Evolutionary conservation across 2,113 vertebrate species (phyloP), one percentile per base, ranked within the genome.

Genomic region (Piaya cayana): DNA sequence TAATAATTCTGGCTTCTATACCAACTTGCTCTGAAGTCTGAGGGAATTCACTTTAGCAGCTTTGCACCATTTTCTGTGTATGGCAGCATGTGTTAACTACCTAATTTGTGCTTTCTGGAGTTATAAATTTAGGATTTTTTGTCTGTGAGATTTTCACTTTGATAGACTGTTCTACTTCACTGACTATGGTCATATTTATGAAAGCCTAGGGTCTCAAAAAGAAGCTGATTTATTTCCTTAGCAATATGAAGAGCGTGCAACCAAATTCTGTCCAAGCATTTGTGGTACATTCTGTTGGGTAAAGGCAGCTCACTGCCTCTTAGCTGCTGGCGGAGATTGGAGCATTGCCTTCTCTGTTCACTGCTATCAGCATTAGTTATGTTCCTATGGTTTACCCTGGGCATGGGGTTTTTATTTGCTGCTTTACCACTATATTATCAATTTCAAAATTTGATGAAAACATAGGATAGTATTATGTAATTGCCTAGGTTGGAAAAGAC

Each of bases 221-320:
- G 60, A 32, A 23, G 14, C 10, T 52, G 58, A 14, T 2, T 71
- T 50, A 52, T 75, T 88, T 76, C 43, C 30, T 74, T 37, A 26
- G 68, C 60, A 15, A 1, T 36, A 30, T 5, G 34, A 32, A 5
- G 34, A 74, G 25, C 8, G 9, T 0, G 1, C 43, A 25, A 6
- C 23, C 43, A n/a, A 55, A 20, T 0, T 1, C 72, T 26, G 3
- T 29, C 64, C 6, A 0, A 29, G 13, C 15, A 3, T 7, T 22
- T 14, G 29, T 3, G 8, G 63, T 55, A 56, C 52, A 12, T 50
- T 47, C 47, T 49, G 79, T 68, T 27, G 27, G 11, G 12, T n/a
- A 20, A 69, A 29, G 56, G 34, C 60, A 81, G 21, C 32, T 79
- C 30, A 1, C 62, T 75, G 64, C 50, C 26, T 43, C 53, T 50